Base-by-base conservation (phyloP, 2,888 invertebrate genomes). In the Ophraella communa region DNA sequence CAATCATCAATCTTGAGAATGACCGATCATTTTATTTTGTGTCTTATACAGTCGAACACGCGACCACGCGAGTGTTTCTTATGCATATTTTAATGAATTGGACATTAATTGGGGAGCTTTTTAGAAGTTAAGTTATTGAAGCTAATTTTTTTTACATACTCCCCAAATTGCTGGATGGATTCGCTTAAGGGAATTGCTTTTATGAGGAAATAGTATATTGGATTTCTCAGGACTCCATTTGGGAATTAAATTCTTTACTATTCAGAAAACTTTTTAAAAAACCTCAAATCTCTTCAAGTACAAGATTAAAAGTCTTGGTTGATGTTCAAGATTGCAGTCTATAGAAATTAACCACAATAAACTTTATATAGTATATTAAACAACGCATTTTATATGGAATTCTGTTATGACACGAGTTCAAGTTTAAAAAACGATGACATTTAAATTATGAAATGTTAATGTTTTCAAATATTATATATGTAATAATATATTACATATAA, bases 21-120 rank as follows among this genome's bases (percentile, higher is more conserved):
- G 79, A 78, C 78, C 79, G 79, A 79, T 79, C 77, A 77, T 78
- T 77, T 73, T 73, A 75, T 76, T 77, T 74, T 74, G 73, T 74
- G 76, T 76, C 73, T 74, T 72, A 71, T 76, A 76, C 72, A 73
- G 69, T 64, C 63, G 66, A 64, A 66, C 74, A 76, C 73, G 73
- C 72, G 71, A 73, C 71, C 74, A 66, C 67, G 71, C 71, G 56
- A 67, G 52, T 49, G 51, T 52, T 57, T 61, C 44, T 53, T 49
- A 44, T 62, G 63, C 63, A 56, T 65, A 59, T 61, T 67, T 60
- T 64, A 57, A 61, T 66, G 63, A 57, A 56, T 61, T 66, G 59
- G 33, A 52, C 59, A 56, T 45, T 66, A 66, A 66, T 66, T 62
- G 59, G 49, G 45, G 27, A 51, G 42, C 51, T 62, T 59, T 58